Conservation (phyloP, 2,888 invertebrate genomes). For the Hylaea fasciaria region DNA sequence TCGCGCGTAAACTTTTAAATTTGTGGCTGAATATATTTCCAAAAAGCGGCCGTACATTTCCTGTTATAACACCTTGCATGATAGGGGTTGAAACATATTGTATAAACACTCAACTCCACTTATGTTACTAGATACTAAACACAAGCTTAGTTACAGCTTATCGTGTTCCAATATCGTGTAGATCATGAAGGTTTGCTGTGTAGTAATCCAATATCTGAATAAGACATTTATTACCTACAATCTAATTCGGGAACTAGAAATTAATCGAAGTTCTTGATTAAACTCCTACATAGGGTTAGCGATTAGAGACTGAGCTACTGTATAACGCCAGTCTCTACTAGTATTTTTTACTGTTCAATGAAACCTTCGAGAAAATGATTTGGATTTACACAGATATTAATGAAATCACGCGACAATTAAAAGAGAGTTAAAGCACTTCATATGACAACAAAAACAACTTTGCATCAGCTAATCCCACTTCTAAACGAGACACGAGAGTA, state of each 20-base stretch:
- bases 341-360: too few relatives aligned
- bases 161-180: conserved; percentile 16
- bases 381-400: too few relatives aligned
- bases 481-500: conserved; percentile 29
- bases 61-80: too few relatives aligned
- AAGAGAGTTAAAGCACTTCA: background rate
- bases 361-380: too few relatives aligned
- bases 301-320: background rate
- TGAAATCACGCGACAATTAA: too few relatives aligned
- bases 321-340: background rate
- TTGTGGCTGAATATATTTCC: too few relatives aligned
- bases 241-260: conserved; percentile 1
- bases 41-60: too few relatives aligned
- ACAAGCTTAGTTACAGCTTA: conserved; percentile 3
- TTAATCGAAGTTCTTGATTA: conserved; percentile 4
- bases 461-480: conserved; percentile 48
- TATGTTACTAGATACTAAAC: conserved; percentile 10
- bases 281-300: conserved; percentile 1
- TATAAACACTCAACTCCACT: background rate
- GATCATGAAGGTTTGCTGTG: conserved; percentile 1
- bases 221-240: conserved; percentile 6
- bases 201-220: conserved; percentile 6
- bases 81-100: too few relatives aligned
- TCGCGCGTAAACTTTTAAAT: too few relatives aligned
- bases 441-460: conserved; percentile 37